Conservation (phyloP, 2,797 vertebrate species). For the Phoeniculus purpureus region DNA sequence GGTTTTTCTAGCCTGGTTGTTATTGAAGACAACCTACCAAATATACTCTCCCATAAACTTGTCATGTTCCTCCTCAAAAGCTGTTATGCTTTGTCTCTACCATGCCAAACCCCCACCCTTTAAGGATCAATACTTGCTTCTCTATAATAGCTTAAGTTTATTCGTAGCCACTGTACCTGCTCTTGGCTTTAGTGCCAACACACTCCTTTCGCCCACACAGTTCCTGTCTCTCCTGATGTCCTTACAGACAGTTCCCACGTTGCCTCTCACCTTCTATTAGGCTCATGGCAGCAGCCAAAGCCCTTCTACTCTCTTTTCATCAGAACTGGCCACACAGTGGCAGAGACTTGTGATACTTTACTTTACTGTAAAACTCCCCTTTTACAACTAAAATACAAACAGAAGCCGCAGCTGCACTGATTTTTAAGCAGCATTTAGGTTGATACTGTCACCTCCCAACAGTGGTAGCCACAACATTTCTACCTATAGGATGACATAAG, state of each 20-base stretch:
- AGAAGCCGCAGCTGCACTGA: background rate
- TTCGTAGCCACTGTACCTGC: background rate
- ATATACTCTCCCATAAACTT: background rate
- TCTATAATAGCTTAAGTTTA: background rate
- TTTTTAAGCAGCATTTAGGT: background rate
- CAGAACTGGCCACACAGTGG: background rate
- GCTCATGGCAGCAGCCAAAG: background rate
- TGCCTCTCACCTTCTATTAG: background rate
- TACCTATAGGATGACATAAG: background rate
- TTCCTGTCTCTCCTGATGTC: background rate
- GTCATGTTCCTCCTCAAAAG: background rate
- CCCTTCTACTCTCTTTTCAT: background rate
- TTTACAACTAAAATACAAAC: too few relatives aligned
- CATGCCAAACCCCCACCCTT: background rate
- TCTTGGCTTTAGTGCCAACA: background rate
- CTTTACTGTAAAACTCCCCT: too few relatives aligned
- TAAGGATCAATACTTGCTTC: background rate
- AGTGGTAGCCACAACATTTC: background rate
- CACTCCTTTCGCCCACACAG: background rate
- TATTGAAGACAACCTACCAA: background rate
- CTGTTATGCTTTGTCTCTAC: background rate
- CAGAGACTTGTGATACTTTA: background rate
- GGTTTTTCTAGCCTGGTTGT: background rate
- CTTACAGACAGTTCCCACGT: background rate
- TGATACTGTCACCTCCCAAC: background rate